phyloP scores from a whole-genome alignment of 1,140 invertebrate genomes.

The Nymphalis io region DNA sequence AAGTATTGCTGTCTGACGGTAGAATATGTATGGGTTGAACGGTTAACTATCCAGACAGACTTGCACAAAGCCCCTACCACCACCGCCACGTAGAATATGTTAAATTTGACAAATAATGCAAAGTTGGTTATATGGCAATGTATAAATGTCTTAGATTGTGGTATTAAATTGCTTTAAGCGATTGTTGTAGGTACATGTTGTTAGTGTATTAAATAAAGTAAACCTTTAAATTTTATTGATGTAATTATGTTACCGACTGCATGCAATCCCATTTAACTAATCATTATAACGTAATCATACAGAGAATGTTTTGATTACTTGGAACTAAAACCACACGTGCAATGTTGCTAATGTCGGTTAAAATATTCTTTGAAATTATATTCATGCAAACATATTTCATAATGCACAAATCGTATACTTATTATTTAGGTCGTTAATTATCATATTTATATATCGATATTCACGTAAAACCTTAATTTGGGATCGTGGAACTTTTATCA shows the following conservation, averaged over 20 bases:
- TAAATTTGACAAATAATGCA: no score
- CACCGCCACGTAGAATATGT: no score
- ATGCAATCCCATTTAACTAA: slow-evolving; percentile 27
- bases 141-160: background rate
- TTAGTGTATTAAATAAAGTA: background rate
- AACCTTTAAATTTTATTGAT: slow-evolving; percentile 7
- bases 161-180: background rate
- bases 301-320: slow-evolving; percentile 29
- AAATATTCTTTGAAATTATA: slow-evolving; percentile 26
- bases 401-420: background rate
- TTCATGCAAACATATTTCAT: slow-evolving; percentile 8
- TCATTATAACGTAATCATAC: slow-evolving; percentile 26
- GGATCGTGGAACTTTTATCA: no score
- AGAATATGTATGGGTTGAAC: no score
- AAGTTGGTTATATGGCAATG: no score
- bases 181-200: background rate
- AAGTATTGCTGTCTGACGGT: no score
- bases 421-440: background rate
- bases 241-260: slow-evolving; percentile 1
- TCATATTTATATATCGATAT: background rate
- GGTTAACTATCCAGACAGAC: no score
- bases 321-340: slow-evolving; percentile 21
- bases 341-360: slow-evolving; percentile 24
- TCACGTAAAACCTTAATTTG: background rate
- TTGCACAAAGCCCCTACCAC: no score